phyloP scores from a whole-genome alignment of 2,113 vertebrate species.

The Rynchops niger region DNA sequence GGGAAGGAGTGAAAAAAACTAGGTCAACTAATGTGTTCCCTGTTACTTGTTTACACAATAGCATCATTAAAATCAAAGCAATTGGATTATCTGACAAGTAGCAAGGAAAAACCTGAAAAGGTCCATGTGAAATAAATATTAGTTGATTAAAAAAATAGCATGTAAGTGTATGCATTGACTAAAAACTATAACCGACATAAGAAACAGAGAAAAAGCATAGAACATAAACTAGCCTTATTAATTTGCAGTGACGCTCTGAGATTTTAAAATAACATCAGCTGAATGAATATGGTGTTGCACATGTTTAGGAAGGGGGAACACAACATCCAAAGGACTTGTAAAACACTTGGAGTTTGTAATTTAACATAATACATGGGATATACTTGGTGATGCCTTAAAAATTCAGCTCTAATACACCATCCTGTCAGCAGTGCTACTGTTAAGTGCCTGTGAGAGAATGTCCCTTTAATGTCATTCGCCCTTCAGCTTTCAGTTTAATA shows the following conservation, averaged over 20 bases:
- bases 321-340: background rate
- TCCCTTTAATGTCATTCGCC: background rate
- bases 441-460: background rate
- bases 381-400: background rate
- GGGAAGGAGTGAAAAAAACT: background rate
- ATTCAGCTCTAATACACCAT: background rate
- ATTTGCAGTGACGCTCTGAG: background rate
- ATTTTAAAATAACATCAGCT: background rate
- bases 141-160: background rate
- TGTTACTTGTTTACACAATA: background rate
- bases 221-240: background rate
- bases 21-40: background rate
- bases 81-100: background rate
- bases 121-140: background rate
- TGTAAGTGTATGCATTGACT: background rate
- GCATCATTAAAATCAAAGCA: background rate
- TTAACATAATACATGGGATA: background rate
- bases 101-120: background rate
- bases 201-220: background rate
- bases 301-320: background rate
- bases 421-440: background rate
- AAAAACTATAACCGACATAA: background rate
- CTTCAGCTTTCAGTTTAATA: constrained; percentile 10
- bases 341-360: background rate
- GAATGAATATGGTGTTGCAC: background rate